Percentiles rank a stretch among this genome's conserved stretches.
phyloP scores from a whole-genome alignment of 1,140 invertebrate species.

The Solenopsis fugax region DNA sequence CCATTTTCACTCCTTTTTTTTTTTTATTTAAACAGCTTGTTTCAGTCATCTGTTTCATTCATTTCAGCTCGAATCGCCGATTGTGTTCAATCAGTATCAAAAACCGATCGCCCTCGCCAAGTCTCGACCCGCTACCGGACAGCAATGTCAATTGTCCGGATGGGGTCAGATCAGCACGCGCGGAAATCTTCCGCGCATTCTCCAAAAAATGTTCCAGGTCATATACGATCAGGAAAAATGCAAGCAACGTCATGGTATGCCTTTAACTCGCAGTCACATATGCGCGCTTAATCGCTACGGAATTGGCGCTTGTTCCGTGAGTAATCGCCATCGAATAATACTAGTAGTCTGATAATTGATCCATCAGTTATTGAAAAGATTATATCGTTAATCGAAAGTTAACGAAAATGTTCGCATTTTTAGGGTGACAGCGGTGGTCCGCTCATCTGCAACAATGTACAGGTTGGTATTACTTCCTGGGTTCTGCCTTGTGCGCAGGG shows the following conservation, averaged over 20 bases:
- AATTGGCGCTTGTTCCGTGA: conserved; percentile 86
- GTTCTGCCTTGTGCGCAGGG: conserved; percentile 88
- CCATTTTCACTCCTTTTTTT: not conserved
- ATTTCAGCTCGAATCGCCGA: conserved; percentile 10
- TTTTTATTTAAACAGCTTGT: not conserved
- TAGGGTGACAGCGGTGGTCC: conserved; percentile 88
- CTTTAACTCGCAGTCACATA: conserved; percentile 81
- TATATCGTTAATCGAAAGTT: not conserved
- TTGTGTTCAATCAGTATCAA: not conserved
- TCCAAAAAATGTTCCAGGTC: not conserved
- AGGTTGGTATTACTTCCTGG: conserved; percentile 89
- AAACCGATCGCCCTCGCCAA: not conserved
- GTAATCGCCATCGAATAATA: conserved; percentile 26
- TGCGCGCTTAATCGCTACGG: conserved; percentile 87
- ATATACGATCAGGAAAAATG: not conserved
- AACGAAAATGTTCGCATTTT: conserved; percentile 70
- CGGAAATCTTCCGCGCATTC: not conserved
- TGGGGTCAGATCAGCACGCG: not conserved
- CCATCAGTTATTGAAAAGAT: not conserved
- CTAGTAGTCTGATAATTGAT: not conserved
- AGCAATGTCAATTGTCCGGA: conserved; percentile 10
- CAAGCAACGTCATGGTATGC: not conserved
- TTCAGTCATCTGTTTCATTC: not conserved
- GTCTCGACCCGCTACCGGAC: not conserved
- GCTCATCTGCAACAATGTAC: conserved; percentile 76